These are phyloP conservation scores for Apodemia zela DNA, from an alignment of 2,888 invertebrate genomes.

Conservation along the genomic window DNA sequence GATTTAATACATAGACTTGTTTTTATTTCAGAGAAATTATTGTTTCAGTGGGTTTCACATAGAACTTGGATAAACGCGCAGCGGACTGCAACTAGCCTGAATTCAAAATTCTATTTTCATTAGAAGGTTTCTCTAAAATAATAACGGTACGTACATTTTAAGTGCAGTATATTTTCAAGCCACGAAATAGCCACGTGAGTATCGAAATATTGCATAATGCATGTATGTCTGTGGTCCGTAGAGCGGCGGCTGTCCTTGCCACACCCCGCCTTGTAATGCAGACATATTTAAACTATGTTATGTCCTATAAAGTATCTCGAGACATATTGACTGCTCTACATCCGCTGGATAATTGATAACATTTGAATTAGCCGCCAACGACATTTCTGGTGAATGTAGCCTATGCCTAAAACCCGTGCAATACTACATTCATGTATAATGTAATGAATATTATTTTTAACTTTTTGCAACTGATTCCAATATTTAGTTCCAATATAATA, in stretches of 20 bases:
- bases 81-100: not conserved
- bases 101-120: not conserved
- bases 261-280: constrained; percentile 3
- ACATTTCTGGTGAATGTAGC: constrained; percentile 6
- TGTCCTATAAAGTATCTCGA: constrained; percentile 12
- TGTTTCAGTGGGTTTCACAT: too few relatives aligned
- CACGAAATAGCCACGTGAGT: constrained; percentile 23
- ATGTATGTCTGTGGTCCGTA: constrained; percentile 18
- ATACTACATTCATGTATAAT: not conserved
- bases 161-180: constrained; percentile 3
- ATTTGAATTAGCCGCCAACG: not conserved
- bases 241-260: constrained; percentile 10
- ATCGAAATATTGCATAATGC: constrained; percentile 31
- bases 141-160: not conserved
- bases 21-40: too few relatives aligned
- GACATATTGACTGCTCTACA: constrained; percentile 10
- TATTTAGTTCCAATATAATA: too few relatives aligned
- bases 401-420: not conserved
- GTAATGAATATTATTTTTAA: too few relatives aligned
- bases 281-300: constrained; percentile 11
- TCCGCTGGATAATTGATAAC: constrained; percentile 11
- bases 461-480: too few relatives aligned
- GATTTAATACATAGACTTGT: too few relatives aligned
- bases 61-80: too few relatives aligned
- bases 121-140: not conserved